A percentile compares a stretch with the other conserved stretches of the same genome.
These are phyloP conservation scores for Zoanthus sociatus DNA, from an alignment of 92 coral and sea anemone genomes.

Conservation along the genomic window DNA sequence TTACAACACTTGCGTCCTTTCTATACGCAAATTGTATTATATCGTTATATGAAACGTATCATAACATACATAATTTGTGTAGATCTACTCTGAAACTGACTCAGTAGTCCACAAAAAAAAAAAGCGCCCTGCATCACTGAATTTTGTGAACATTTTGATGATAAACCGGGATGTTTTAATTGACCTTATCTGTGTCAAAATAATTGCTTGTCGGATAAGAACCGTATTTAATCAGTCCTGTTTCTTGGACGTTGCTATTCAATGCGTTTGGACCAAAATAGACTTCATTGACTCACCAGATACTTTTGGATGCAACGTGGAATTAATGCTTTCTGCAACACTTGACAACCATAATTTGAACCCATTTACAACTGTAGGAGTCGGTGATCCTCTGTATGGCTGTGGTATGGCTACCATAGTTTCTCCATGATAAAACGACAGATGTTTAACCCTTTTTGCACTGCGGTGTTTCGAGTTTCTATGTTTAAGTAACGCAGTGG, in stretches of 20 bases:
- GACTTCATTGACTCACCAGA: constrained; percentile 37
- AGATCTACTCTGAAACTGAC: constrained; percentile 7
- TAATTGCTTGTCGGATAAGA: constrained; percentile 3
- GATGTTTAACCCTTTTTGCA: constrained; percentile 44
- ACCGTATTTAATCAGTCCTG: neutral
- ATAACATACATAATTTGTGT: neutral
- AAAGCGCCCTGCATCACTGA: too few species aligned
- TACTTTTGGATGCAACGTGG: constrained; percentile 52
- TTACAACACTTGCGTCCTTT: neutral
- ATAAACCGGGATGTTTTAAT: neutral
- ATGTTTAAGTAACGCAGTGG: constrained; percentile 55
- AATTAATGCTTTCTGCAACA: constrained; percentile 49
- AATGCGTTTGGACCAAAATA: constrained; percentile 12
- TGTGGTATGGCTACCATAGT: constrained; percentile 31
- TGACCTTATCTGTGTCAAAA: neutral
- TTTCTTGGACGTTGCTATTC: constrained; percentile 9
- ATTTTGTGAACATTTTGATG: too few species aligned
- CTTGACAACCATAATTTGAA: constrained; percentile 42
- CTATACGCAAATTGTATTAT: neutral
- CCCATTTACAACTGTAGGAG: constrained; percentile 1
- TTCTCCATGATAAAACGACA: constrained; percentile 46
- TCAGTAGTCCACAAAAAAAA: too few species aligned
- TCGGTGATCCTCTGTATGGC: constrained; percentile 12
- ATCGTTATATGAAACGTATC: neutral
- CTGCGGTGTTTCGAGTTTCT: constrained; percentile 49